These are phyloP conservation scores for Eubasilissa regina DNA, from an alignment of 1,140 invertebrate species.

Conservation along the genomic window DNA sequence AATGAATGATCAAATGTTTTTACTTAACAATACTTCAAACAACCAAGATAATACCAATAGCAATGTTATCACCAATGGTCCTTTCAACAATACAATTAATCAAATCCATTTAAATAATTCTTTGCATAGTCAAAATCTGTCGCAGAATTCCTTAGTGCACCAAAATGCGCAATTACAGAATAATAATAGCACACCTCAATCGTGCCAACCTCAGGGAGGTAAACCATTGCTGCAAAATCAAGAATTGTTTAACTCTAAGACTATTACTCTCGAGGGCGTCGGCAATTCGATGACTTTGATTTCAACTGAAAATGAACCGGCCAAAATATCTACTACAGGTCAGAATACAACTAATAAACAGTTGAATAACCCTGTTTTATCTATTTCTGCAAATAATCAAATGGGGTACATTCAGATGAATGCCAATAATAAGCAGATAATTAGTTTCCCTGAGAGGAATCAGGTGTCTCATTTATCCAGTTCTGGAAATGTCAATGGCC, in stretches of 20 bases:
- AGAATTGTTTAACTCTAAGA: constrained; percentile 50
- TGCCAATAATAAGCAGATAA: constrained; percentile 67
- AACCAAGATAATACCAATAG: constrained; percentile 18
- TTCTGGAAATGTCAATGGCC: constrained; percentile 32
- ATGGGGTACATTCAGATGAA: constrained; percentile 71
- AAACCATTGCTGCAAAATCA: constrained; percentile 27
- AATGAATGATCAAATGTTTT: constrained; percentile 57
- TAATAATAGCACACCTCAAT: constrained; percentile 18
- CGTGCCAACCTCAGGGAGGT: not conserved
- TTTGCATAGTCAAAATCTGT: constrained; percentile 44
- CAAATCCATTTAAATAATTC: constrained; percentile 50
- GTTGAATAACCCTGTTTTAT: constrained; percentile 65
- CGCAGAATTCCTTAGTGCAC: constrained; percentile 39
- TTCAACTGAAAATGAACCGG: constrained; percentile 40
- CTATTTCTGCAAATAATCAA: constrained; percentile 68
- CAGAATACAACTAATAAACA: constrained; percentile 39
- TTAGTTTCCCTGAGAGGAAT: constrained; percentile 68
- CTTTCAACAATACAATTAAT: constrained; percentile 38
- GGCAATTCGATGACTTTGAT: constrained; percentile 47
- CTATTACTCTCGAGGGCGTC: constrained; percentile 26
- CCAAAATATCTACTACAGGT: constrained; percentile 37
- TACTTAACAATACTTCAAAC: constrained; percentile 39
- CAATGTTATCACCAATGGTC: constrained; percentile 30
- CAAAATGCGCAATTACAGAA: constrained; percentile 46
- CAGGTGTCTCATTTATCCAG: constrained; percentile 57